Conservation (phyloP, 2,113 vertebrate species). For the Mustela nigripes region DNA sequence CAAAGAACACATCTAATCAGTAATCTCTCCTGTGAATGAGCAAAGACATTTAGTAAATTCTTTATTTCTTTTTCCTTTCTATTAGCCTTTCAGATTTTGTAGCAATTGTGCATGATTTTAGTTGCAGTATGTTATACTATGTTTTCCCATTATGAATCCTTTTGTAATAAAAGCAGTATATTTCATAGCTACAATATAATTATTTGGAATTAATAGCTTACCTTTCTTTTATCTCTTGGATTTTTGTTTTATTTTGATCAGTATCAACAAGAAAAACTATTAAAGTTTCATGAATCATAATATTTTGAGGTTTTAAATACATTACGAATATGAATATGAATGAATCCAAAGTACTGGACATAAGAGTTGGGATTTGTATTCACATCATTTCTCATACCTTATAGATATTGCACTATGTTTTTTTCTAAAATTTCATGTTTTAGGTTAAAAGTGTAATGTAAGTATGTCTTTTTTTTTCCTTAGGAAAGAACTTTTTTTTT, state of each 20-base stretch:
- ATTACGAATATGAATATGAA: neutral
- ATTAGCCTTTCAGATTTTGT: slow-evolving; percentile 37
- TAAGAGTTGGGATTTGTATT: neutral
- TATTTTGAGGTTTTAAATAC: neutral
- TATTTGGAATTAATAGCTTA: neutral
- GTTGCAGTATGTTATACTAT: neutral
- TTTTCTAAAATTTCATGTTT: neutral
- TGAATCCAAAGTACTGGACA: neutral
- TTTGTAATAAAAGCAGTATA: neutral
- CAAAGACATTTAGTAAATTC: neutral
- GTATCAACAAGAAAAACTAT: neutral
- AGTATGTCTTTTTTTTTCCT: neutral
- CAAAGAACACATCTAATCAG: neutral
- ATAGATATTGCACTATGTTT: neutral
- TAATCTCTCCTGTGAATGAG: neutral
- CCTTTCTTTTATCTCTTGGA: neutral
- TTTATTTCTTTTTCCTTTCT: neutral
- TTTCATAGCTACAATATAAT: neutral
- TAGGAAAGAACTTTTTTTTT: neutral
- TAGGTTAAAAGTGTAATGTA: neutral
- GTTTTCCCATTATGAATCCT: neutral
- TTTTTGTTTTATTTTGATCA: slow-evolving; percentile 17
- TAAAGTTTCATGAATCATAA: neutral
- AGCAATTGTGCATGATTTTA: neutral
- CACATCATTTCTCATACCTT: neutral